Conservation (phyloP, 1,140 invertebrate species). For the Limonius californicus region DNA sequence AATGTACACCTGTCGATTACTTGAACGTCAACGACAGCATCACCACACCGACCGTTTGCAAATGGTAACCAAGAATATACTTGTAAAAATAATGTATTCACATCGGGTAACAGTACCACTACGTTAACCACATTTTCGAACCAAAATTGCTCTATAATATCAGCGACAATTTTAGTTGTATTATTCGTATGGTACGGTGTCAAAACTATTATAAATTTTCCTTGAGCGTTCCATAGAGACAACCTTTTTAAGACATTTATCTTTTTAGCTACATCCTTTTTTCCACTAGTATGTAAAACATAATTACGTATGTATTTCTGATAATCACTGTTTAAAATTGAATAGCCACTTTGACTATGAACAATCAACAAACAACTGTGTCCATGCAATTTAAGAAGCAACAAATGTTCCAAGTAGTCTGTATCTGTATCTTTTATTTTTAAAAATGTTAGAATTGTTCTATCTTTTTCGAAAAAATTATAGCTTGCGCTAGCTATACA, state of each 20-base stretch:
- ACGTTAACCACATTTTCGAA: conserved; percentile 26
- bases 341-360: not conserved
- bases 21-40: conserved; percentile 17
- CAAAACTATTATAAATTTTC: conserved; percentile 31
- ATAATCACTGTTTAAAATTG: not conserved
- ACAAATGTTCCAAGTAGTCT: conserved; percentile 9
- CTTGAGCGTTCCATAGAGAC: conserved; percentile 32
- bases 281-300: conserved; percentile 24
- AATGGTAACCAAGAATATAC: conserved; percentile 35
- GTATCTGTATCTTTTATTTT: no score
- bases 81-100: conserved; percentile 22
- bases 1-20: conserved; percentile 22
- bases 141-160: no score
- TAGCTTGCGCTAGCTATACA: no score
- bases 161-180: no score
- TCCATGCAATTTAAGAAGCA: conserved; percentile 1
- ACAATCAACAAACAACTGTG: not conserved
- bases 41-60: conserved; percentile 26
- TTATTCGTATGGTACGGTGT: no score
- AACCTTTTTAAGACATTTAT: conserved; percentile 13
- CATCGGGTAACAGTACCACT: conserved; percentile 23
- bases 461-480: no score
- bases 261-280: conserved; percentile 13
- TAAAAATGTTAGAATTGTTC: no score
- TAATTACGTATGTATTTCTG: conserved; percentile 14